These are phyloP conservation scores for Oreochromis mossambicus DNA, from an alignment of 2,797 vertebrate species.

Conservation along the genomic window DNA sequence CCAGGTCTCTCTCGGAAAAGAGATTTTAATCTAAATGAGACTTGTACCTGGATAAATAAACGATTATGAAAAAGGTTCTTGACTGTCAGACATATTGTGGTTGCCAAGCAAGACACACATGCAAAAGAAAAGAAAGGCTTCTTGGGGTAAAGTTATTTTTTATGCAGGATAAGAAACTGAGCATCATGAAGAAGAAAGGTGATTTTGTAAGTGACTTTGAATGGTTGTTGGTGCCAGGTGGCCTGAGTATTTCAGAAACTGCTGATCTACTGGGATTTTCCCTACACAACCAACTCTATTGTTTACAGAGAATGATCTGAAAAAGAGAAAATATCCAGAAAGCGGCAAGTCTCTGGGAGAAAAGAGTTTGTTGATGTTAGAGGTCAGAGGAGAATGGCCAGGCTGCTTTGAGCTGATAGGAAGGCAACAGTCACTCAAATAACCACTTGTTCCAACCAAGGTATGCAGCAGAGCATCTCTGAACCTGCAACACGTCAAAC, in stretches of 20 bases:
- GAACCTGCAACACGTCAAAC: not conserved
- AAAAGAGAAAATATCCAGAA: not conserved
- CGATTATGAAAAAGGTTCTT: not conserved
- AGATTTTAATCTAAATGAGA: not conserved
- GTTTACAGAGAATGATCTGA: not conserved
- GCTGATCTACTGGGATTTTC: not conserved
- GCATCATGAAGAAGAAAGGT: not conserved
- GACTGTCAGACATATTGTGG: not conserved
- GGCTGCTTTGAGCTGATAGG: not conserved
- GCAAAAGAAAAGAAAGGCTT: not conserved
- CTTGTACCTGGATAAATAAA: not conserved
- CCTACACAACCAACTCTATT: not conserved
- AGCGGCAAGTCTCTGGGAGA: not conserved
- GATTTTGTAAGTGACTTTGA: not conserved
- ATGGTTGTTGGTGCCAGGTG: not conserved
- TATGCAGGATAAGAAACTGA: not conserved
- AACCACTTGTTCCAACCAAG: not conserved
- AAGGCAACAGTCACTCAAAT: not conserved
- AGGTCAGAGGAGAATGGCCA: not conserved
- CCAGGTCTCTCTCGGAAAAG: not conserved
- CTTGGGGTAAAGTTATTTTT: not conserved
- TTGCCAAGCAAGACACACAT: not conserved
- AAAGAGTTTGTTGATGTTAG: not conserved
- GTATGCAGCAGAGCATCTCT: not conserved
- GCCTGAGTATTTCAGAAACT: not conserved